Base-by-base conservation (phyloP, 2,888 invertebrate species). In the Nycteola revayana region DNA sequence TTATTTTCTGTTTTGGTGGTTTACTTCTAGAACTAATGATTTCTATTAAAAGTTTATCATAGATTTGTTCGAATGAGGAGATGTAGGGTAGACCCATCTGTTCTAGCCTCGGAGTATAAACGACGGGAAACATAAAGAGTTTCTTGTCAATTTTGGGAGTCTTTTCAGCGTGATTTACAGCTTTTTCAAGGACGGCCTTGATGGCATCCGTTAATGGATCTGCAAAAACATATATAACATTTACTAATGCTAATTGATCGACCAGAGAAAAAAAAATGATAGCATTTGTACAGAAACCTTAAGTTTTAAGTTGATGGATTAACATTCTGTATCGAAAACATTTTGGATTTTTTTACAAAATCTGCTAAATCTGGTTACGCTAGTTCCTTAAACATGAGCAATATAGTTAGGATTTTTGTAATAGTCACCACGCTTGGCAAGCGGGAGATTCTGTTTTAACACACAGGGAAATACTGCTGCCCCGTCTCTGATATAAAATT, bases 61-160 rank as follows among this genome's bases (percentile, higher is more conserved):
- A 33, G 8, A 86, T 49, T 7, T 52, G 44, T 2, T 54, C 17
- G 25, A 61, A 65, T 3, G 49, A 28, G 8, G 42, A 49, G 33
- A 61, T 48, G 37, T 62, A 58, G 14, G 75, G 72, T 7, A 73
- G 47, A 3, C 50, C 40, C 80, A 88, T 85, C 9, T 72, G 37
- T 7, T 87, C 80, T 36, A 88, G 42, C 54, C 71, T 83, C 17
- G 65, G 71, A 1, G 80, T 82, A 32, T 72, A 81, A 0, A 84
- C 73, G 1, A 72, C 60, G 1, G 86, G 79, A 11, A 59, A 47
- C 68, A 85, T 73, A 5, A 85, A 51, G 7, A 88, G 67, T 60
- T 88, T 88, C 1, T 62, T 43, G 47, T 88, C 87, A 25, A 86
- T 76, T 48, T 66, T 69, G 4, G 50, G 42, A 7, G 34, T 30